Conservation (phyloP, 2,797 vertebrate species). For the Mastacembelus armatus region DNA sequence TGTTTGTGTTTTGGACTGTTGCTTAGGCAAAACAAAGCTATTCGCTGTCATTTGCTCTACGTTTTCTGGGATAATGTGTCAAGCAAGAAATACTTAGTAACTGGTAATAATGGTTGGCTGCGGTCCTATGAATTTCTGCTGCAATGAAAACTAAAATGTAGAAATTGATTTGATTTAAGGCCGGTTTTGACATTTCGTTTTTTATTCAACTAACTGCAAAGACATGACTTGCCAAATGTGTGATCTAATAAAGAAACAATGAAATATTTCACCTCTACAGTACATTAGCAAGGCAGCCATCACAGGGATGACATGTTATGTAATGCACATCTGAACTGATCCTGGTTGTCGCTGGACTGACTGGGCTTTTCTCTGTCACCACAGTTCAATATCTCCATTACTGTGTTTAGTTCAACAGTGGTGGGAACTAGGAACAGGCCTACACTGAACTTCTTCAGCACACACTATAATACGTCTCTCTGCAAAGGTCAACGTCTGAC, state of each 20-base stretch:
- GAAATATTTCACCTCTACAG: conserved; percentile 29
- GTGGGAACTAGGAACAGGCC: conserved; percentile 21
- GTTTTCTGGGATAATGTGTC: too few relatives aligned
- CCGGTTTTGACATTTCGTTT: background rate
- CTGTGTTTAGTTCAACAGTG: conserved; percentile 28
- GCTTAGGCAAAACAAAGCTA: too few relatives aligned
- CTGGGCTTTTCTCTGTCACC: conserved; percentile 49
- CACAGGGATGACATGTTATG: conserved; percentile 47
- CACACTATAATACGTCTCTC: background rate
- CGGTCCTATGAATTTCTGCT: background rate
- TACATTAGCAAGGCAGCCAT: conserved; percentile 30
- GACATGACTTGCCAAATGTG: conserved; percentile 11
- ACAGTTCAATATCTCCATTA: conserved; percentile 63
- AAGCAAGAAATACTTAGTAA: background rate
- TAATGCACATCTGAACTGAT: conserved; percentile 46
- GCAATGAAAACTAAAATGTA: background rate
- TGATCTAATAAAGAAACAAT: conserved; percentile 26
- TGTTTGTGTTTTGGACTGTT: too few relatives aligned
- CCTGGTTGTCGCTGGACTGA: conserved; percentile 39
- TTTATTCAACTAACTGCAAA: conserved; percentile 4
- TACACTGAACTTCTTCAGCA: conserved; percentile 4
- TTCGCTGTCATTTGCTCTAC: too few relatives aligned
- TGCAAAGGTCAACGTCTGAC: conserved; percentile 36
- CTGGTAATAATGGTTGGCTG: background rate
- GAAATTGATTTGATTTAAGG: background rate